Evolutionary conservation across 2,888 invertebrate genomes (phyloP).

Genomic region (Nymphalis urticae): DNA sequence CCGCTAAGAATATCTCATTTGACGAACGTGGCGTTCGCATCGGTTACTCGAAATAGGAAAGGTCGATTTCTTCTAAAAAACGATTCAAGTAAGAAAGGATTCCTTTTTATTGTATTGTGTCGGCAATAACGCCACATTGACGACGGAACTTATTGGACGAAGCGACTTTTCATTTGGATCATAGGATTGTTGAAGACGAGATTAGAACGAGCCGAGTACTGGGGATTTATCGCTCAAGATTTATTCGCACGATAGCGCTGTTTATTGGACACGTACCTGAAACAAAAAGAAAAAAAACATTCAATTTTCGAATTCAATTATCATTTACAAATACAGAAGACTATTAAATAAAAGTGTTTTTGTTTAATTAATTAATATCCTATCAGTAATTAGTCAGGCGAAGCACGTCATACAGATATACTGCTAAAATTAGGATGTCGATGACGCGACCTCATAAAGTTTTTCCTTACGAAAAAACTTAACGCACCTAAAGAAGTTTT

Average conservation of each 20-base stretch:
- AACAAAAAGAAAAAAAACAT: slow-evolving; percentile 1
- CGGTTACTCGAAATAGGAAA: slow-evolving; percentile 26
- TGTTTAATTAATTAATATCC: too few species aligned
- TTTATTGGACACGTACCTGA: slow-evolving; percentile 7
- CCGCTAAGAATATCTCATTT: slow-evolving; percentile 23
- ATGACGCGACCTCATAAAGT: too few species aligned
- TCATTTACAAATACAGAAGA: too few species aligned
- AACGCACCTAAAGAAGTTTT: too few species aligned
- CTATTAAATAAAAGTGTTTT: too few species aligned
- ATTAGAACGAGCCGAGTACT: slow-evolving; percentile 29
- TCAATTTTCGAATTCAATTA: neutral
- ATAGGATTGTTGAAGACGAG: slow-evolving; percentile 53
- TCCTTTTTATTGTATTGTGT: slow-evolving; percentile 77
- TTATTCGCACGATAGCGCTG: neutral
- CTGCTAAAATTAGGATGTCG: too few species aligned
- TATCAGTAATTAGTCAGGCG: too few species aligned
- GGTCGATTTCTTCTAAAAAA: slow-evolving; percentile 27
- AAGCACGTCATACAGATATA: too few species aligned
- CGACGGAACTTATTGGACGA: slow-evolving; percentile 76
- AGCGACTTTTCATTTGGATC: slow-evolving; percentile 44
- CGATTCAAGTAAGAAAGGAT: slow-evolving; percentile 24
- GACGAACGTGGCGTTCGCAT: slow-evolving; percentile 22
- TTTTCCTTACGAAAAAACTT: too few species aligned
- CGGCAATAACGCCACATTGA: slow-evolving; percentile 75
- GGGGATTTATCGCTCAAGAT: slow-evolving; percentile 7